Conservation (phyloP, 2,888 invertebrate genomes). For the Tetragnatha montana region DNA sequence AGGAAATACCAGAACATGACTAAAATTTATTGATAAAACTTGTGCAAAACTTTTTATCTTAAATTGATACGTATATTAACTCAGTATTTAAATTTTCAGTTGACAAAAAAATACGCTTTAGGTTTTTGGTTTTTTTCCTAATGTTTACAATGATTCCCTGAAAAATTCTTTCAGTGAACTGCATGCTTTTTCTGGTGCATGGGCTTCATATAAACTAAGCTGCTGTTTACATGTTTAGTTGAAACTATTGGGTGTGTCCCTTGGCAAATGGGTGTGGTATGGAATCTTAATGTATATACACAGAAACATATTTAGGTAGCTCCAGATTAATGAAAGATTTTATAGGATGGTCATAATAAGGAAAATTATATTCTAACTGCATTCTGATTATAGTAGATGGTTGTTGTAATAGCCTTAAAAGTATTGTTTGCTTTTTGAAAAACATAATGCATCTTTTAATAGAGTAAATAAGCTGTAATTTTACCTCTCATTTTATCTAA, state of each 20-base stretch:
- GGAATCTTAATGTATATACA: slow-evolving; percentile 63
- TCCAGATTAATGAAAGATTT: slow-evolving; percentile 43
- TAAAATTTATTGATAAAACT: no score
- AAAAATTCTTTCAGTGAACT: neutral
- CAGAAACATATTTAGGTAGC: slow-evolving; percentile 21
- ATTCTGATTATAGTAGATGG: slow-evolving; percentile 23
- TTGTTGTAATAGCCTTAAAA: neutral
- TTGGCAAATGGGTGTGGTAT: slow-evolving; percentile 62
- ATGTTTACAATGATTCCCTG: neutral
- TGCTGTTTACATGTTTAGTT: slow-evolving; percentile 52
- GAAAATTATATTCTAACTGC: slow-evolving; percentile 48
- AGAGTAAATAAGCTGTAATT: neutral
- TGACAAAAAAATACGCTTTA: neutral
- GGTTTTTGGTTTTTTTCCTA: neutral
- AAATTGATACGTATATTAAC: no score
- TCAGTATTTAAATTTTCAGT: neutral
- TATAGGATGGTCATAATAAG: neutral
- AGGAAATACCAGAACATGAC: no score
- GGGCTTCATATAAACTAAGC: slow-evolving; percentile 28
- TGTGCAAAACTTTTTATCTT: no score
- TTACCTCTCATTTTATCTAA: neutral
- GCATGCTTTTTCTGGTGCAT: slow-evolving; percentile 12
- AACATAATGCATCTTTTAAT: neutral
- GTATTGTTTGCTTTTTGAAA: neutral
- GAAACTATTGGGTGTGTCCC: slow-evolving; percentile 62